Percentiles rank a stretch among this genome's conserved stretches.
Evolutionary conservation across 2,113 vertebrate genomes (phyloP).

Genomic region (Podiceps cristatus): DNA sequence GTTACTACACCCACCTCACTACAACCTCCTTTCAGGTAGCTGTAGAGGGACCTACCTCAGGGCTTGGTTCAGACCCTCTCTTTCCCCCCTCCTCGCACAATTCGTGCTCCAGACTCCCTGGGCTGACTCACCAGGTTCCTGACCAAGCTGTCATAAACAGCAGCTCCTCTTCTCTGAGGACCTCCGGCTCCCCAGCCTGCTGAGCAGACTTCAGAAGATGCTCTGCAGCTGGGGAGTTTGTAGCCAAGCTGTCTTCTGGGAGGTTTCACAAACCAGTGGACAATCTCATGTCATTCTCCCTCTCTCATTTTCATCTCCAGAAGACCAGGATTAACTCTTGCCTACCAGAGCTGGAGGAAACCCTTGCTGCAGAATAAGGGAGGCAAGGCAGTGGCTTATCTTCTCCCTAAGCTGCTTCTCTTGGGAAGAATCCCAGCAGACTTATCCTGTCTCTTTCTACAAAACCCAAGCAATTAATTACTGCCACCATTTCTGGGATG

Average conservation of each 20-base stretch:
- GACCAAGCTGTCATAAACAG: not conserved
- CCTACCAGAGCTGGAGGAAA: not conserved
- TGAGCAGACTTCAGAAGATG: not conserved
- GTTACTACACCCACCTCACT: no score
- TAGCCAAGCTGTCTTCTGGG: not conserved
- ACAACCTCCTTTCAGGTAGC: no score
- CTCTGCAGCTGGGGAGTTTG: not conserved
- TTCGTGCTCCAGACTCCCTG: not conserved
- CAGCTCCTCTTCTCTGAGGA: not conserved
- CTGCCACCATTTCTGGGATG: not conserved
- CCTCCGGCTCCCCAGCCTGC: not conserved
- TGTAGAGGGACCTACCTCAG: not conserved
- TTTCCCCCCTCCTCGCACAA: not conserved
- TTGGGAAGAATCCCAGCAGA: not conserved
- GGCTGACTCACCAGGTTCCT: not conserved
- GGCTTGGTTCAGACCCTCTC: not conserved
- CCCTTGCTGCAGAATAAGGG: not conserved
- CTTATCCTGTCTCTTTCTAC: not conserved
- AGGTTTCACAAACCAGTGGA: not conserved
- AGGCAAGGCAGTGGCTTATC: not conserved
- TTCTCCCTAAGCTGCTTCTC: not conserved
- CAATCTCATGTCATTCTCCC: not conserved
- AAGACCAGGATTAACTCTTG: not conserved
- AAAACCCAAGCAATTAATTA: not conserved
- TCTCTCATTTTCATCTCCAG: not conserved